Conservation (phyloP, 2,797 vertebrate genomes). For the Phylloscopus collybita region DNA sequence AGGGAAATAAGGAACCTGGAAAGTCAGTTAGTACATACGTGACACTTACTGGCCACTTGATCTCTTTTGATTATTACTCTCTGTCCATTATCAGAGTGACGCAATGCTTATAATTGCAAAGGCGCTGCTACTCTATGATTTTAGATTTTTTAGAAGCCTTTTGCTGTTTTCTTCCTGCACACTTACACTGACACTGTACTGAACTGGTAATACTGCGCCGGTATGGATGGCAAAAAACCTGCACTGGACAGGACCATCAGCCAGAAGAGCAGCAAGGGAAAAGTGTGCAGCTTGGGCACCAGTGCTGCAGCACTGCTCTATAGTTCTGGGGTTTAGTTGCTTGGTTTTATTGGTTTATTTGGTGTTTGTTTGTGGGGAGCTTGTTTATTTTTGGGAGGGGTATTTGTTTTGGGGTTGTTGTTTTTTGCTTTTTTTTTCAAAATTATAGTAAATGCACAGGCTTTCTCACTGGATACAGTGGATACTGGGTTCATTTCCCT, state of each 20-base stretch:
- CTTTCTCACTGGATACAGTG: not conserved
- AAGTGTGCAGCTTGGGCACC: rapidly evolving
- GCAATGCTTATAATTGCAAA: not conserved
- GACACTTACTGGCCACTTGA: not conserved
- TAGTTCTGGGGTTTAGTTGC: not conserved
- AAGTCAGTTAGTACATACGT: not conserved
- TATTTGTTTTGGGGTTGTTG: not conserved
- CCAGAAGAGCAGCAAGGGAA: not conserved
- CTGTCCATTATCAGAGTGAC: not conserved
- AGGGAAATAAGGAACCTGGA: not conserved
- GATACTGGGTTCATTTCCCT: not conserved
- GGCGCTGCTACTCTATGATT: not conserved
- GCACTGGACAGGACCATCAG: not conserved
- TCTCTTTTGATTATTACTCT: not conserved
- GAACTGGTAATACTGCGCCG: not conserved
- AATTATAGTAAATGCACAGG: not conserved
- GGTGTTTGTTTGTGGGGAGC: not conserved
- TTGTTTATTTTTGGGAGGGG: not conserved
- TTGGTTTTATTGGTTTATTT: not conserved
- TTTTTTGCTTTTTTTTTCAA: too few relatives aligned
- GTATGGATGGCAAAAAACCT: not conserved
- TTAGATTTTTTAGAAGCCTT: not conserved
- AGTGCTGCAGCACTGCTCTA: not conserved
- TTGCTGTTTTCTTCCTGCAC: not conserved
- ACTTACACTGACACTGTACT: not conserved